Evolutionary conservation across 2,113 vertebrate genomes (phyloP).

Genomic region (Indicator maculatus): DNA sequence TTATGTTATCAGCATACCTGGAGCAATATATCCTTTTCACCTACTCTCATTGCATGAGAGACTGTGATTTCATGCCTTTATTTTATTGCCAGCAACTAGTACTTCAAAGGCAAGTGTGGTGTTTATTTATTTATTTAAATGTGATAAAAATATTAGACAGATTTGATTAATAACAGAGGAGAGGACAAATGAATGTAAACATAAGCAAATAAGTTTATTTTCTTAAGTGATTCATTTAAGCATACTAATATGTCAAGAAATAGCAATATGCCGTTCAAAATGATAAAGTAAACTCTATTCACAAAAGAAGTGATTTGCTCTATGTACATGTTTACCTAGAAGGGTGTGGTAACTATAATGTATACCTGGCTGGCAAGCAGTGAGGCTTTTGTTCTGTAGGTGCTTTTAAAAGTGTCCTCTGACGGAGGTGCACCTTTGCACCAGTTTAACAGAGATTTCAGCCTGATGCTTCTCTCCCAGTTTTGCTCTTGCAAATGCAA

Average conservation of each 20-base stretch:
- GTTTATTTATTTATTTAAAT: constrained; percentile 11
- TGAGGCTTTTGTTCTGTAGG: constrained; percentile 49
- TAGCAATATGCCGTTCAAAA: constrained; percentile 19
- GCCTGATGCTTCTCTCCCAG: not conserved
- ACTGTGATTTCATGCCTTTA: constrained; percentile 37
- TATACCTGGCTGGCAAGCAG: constrained; percentile 27
- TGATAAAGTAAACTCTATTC: constrained; percentile 10
- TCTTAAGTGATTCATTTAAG: constrained; percentile 37
- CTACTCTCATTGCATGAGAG: not conserved
- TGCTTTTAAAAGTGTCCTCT: constrained; percentile 45
- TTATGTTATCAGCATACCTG: not conserved
- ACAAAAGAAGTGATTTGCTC: constrained; percentile 44
- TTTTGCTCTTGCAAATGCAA: not conserved
- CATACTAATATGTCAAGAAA: constrained; percentile 24
- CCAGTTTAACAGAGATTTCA: not conserved
- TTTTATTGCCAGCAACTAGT: constrained; percentile 8
- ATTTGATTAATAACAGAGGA: not conserved
- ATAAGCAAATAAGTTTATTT: constrained; percentile 37
- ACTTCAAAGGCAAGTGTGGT: constrained; percentile 46
- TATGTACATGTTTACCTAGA: constrained; percentile 7
- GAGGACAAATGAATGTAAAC: constrained; percentile 24
- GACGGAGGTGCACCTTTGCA: not conserved
- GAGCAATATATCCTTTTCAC: constrained; percentile 26
- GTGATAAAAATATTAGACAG: constrained; percentile 48
- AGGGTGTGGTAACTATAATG: constrained; percentile 49